Conservation (phyloP, 2,888 invertebrate species). For the Argynnis bischoffii region DNA sequence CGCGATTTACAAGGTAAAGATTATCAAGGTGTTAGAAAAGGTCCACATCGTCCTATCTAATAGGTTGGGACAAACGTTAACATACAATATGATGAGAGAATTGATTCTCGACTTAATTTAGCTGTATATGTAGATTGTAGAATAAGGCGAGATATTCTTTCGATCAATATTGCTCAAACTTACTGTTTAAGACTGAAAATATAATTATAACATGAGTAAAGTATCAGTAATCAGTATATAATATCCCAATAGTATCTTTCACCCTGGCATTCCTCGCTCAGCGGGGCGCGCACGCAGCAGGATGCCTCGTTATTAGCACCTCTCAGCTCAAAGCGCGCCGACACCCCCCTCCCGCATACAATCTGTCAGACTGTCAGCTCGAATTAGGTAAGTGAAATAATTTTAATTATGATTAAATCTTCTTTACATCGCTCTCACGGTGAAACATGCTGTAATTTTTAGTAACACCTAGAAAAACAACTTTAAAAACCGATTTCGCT, state of each 20-base stretch:
- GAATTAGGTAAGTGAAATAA: conserved; percentile 68
- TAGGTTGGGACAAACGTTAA: no score
- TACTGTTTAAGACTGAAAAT: neutral
- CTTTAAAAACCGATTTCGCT: no score
- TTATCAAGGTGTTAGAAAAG: no score
- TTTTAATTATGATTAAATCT: conserved; percentile 51
- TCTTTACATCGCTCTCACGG: conserved; percentile 30
- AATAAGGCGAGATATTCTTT: no score
- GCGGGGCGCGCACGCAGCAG: conserved; percentile 71
- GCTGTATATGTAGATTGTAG: no score
- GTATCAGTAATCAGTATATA: conserved; percentile 13
- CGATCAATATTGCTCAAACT: no score
- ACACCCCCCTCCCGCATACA: conserved; percentile 44
- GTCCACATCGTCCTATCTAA: no score
- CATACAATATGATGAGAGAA: no score
- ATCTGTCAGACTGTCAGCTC: conserved; percentile 59
- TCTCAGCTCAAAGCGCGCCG: conserved; percentile 70
- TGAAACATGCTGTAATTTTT: conserved; percentile 14
- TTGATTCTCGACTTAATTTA: no score
- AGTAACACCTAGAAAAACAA: neutral
- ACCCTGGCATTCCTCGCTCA: conserved; percentile 62
- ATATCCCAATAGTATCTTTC: conserved; percentile 33
- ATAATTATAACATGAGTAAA: conserved; percentile 19
- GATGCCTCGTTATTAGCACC: conserved; percentile 80
- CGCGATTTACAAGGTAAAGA: no score